Base-by-base conservation (phyloP, 2,888 invertebrate genomes). In the Ditula angustiorana region DNA sequence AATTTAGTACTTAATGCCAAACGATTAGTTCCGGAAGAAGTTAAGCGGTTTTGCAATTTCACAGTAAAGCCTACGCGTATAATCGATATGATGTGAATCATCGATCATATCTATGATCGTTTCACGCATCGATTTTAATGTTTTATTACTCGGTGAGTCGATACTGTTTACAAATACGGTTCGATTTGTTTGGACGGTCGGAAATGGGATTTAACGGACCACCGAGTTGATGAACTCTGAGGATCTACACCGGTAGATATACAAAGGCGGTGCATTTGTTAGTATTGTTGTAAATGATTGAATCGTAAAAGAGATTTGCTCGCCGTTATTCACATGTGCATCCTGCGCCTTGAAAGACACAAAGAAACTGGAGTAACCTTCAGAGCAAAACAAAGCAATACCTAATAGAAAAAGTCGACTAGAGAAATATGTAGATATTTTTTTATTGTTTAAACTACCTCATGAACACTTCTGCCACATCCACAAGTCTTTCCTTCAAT, bases 51-150 rank as follows among this genome's bases (percentile, higher is more conserved):
- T 82, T 74, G 77, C 78, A 78, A 87, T 84, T 85, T 84, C 81
- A 85, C 79, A 80, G 80, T 73, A 68, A 79, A 70, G 76, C 81
- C 83, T 75, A 82, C 81, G 83, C 83, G 71, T 74, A 77, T 74
- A 77, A 82, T 80, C 80, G 79, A 81, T 82, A 69, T 68, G 67
- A 72, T 71, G 66, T 81, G 79, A 83, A 70, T 83, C 78, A 86
- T 81, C 76, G 77, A 74, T 79, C 71, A 74, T 76, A 75, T 75
- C 76, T 78, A 74, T 78, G 82, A 83, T 84, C 82, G 77, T 79
- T 81, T 79, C 74, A 76, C 71, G 69, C 69, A 73, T 80, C 72
- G 76, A 78, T 78, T 76, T 72, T 73, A 74, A 74, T 69, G 69
- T 70, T 73, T 86, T 83, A 82, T 77, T 73, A 70, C 70, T 71